Evolutionary conservation across 1,140 invertebrate species (phyloP), one percentile per base, ranked within the genome.

Genomic region (Panonychus citri): DNA sequence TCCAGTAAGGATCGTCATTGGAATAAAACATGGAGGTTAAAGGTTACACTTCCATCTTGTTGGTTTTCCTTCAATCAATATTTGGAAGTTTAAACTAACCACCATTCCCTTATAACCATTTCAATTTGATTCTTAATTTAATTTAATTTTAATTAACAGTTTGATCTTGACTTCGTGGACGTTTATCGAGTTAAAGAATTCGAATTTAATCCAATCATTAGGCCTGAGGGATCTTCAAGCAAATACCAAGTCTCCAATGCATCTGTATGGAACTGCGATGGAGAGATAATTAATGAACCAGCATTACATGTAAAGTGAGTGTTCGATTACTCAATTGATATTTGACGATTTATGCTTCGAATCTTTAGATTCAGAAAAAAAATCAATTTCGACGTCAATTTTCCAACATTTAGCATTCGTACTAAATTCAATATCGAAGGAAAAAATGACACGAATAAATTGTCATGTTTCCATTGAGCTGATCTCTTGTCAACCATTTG

Each of bases 241-340:
- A 52, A 43, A 37, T 25, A 59, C 21, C 21, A 42, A 30, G 26
- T 52, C 10, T 52, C 55, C 49, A 54, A 53, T 50, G 27, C 13
- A 43, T 61, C 58, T 62, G 76, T 81, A 24, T 88, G 84, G 83
- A 86, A 87, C 65, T 86, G 83, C 72, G 84, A 88, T 69, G 84
- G 84, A 12, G 84, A 88, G 68, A 70, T 85, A 21, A 70, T 86
- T 48, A 70, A 74, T 34, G 76, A 79, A 60, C 72, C 78, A 53
- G 74, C 77, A 62, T 73, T 85, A 42, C 75, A 76, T 62, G 78
- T 83, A 61, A 81, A 77, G 81, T 81, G 65, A 69, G 64, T 62
- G 21, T 15, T 25, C 12, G 7, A 12, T 34, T 34, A 12, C n/a
- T n/a, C n/a, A n/a, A n/a, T n/a, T n/a, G n/a, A n/a, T n/a, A n/a